Evolutionary conservation across 2,888 invertebrate species (phyloP), one percentile per base, ranked within the genome.

Genomic region (Villa cingulata): DNA sequence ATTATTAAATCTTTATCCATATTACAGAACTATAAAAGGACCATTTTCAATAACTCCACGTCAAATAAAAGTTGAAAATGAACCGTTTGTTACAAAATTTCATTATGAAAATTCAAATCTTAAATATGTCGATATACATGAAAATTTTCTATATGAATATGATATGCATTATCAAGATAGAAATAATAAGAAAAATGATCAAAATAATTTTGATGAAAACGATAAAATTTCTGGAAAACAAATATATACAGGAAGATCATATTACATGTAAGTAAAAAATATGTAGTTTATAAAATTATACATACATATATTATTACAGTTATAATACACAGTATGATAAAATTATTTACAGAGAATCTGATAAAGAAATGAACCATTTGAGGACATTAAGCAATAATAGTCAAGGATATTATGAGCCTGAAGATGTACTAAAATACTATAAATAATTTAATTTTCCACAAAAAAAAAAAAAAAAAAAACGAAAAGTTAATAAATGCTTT

Each of bases 81-180:
- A 47, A 43, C 48, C 48, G 14, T 41, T 51, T 44, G 51, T 51
- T 40, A 49, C 51, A 15, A 40, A 43, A 29, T 20, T 40, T 15
- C 47, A 49, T 41, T 49, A 51, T 43, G 39, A 49, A 43, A 51
- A 43, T 42, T 51, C 51, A 9, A 36, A 49, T 17, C 40, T 51
- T n/a, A 47, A 45, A 41, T 42, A 17, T 17, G 47, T 47, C 36
- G 51, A 51, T 45, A 47, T 49, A 32, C 40, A 51, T 16, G 32
- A 45, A 43, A 34, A 47, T 29, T 51, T 43, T 45, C 41, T 51
- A 20, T 39, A 47, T 23, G 37, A 46, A 45, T 19, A 40, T 7
- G 51, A 51, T 42, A 47, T 51, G 45, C 47, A 51, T 39, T 42
- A 51, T 19, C 19, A 34, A n/a, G 51, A 51, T 47, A 44, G 51